These are phyloP conservation scores for Sebastes cheni DNA, from an alignment of 2,797 vertebrate species.

Conservation along the genomic window DNA sequence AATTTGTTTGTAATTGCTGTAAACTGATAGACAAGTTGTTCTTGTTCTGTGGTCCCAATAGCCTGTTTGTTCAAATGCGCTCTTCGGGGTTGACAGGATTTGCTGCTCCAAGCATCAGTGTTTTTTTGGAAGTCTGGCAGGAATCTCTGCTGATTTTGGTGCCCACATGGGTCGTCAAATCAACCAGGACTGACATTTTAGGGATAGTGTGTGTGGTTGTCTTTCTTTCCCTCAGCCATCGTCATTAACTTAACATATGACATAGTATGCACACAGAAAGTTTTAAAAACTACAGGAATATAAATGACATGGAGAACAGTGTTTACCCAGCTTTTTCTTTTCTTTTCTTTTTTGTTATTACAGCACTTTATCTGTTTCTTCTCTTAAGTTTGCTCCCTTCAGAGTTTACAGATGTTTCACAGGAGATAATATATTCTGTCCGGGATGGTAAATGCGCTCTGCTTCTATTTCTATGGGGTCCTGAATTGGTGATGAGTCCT, in stretches of 20 bases:
- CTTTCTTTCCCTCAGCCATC: neutral
- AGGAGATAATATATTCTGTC: slow-evolving; percentile 22
- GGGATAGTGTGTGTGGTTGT: too few species aligned
- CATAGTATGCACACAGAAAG: neutral
- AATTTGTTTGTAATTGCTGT: neutral
- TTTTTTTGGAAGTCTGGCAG: neutral
- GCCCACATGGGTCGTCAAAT: neutral
- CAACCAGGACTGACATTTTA: neutral
- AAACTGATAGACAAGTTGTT: neutral
- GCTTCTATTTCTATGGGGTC: neutral
- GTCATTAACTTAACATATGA: neutral
- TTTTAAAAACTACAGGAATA: neutral
- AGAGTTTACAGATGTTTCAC: slow-evolving; percentile 11
- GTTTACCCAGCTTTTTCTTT: neutral
- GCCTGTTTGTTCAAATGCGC: neutral
- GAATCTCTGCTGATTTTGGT: neutral
- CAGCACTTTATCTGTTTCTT: neutral
- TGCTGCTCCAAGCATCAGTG: neutral
- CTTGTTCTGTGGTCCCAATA: neutral
- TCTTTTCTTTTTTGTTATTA: neutral
- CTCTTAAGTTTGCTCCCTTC: neutral
- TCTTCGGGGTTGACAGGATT: neutral
- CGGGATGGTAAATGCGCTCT: slow-evolving; percentile 11
- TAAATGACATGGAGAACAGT: neutral
- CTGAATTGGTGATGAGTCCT: neutral